Percentiles rank a stretch among this genome's conserved stretches.
These are phyloP conservation scores for Apamea anceps DNA, from an alignment of 2,888 invertebrate species.

Conservation along the genomic window DNA sequence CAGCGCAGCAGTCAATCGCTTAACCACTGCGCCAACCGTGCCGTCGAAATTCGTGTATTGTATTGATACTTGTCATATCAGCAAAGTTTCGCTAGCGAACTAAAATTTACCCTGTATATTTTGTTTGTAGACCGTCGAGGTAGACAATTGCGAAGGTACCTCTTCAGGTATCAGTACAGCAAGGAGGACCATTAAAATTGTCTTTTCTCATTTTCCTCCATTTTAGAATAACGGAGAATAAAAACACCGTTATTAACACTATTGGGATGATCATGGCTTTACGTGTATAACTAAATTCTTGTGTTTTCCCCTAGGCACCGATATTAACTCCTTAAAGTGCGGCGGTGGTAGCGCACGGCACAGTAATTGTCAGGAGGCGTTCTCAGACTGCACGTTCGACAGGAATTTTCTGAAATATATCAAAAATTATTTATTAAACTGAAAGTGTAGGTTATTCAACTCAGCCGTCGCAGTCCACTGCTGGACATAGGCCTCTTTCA, in stretches of 20 bases:
- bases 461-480: neutral
- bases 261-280: neutral
- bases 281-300: conserved; percentile 15
- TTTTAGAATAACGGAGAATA: neutral
- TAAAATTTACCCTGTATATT: neutral
- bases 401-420: conserved; percentile 38
- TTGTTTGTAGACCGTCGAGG: neutral
- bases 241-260: neutral
- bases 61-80: neutral
- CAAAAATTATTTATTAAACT: neutral
- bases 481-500: neutral
- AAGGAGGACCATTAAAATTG: fast-evolving
- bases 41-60: no score
- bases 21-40: no score
- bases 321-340: neutral
- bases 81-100: neutral
- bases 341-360: neutral
- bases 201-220: neutral
- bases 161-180: neutral
- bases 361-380: conserved; percentile 32
- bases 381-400: neutral
- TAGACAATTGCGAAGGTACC: no score
- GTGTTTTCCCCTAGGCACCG: neutral
- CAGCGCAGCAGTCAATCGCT: no score
- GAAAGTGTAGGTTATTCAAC: neutral